Evolutionary conservation across 2,113 vertebrate genomes (phyloP).

Genomic region (Numenius arquata): DNA sequence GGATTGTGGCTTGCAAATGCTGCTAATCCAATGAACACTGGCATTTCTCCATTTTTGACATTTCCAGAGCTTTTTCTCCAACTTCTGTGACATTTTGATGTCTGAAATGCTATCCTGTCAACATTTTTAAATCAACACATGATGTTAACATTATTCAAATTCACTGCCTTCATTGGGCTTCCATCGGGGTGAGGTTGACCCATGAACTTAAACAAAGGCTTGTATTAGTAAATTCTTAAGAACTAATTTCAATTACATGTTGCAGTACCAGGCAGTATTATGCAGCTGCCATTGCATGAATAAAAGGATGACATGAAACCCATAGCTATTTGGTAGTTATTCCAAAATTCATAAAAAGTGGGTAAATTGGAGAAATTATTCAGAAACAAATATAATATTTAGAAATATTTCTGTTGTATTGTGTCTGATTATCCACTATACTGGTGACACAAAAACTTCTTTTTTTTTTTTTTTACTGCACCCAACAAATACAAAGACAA

Average conservation of each 20-base stretch:
- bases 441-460: background rate
- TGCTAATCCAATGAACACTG: conserved; percentile 23
- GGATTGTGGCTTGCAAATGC: background rate
- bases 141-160: conserved; percentile 9
- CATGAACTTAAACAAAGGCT: conserved; percentile 18
- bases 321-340: background rate
- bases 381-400: background rate
- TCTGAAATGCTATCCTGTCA: conserved; percentile 28
- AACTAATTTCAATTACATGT: conserved; percentile 35
- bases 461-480: background rate
- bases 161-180: background rate
- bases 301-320: background rate
- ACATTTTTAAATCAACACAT: conserved; percentile 10
- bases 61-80: conserved; percentile 34
- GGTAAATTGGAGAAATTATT: conserved; percentile 6
- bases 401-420: background rate
- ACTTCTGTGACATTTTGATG: conserved; percentile 28
- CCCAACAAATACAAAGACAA: background rate
- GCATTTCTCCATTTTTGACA: conserved; percentile 23
- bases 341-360: conserved; percentile 3
- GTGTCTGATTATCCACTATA: background rate
- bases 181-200: background rate
- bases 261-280: background rate
- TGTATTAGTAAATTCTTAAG: conserved; percentile 18
- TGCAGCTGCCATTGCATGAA: conserved; percentile 9